These are phyloP conservation scores for Centrocercus urophasianus DNA, from an alignment of 2,113 vertebrate species.

Conservation along the genomic window DNA sequence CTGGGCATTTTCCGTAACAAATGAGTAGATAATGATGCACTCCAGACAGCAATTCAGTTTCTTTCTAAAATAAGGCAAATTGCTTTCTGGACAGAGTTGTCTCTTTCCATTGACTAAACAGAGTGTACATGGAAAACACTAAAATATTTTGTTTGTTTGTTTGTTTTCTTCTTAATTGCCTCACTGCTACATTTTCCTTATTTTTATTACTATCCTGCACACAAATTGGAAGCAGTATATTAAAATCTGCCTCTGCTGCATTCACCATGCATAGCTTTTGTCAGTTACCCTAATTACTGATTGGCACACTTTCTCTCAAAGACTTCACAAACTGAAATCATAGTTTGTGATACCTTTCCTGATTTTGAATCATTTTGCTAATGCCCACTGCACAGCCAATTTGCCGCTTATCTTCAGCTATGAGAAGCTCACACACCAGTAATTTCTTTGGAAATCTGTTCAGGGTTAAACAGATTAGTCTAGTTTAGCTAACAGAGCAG, in stretches of 20 bases:
- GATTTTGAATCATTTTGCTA: not conserved
- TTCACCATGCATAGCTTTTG: not conserved
- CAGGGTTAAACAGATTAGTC: not conserved
- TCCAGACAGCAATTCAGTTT: not conserved
- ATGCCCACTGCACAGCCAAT: not conserved
- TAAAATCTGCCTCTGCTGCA: not conserved
- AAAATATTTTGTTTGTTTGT: not conserved
- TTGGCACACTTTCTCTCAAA: not conserved
- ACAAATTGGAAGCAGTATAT: not conserved
- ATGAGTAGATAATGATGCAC: not conserved
- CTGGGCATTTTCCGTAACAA: not conserved
- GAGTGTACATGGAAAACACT: not conserved
- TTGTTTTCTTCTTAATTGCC: not conserved
- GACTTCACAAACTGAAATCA: not conserved
- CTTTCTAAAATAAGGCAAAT: not conserved
- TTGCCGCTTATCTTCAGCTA: not conserved
- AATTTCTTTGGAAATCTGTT: not conserved
- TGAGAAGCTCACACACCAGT: not conserved
- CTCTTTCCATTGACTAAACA: not conserved
- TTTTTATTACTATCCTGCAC: not conserved
- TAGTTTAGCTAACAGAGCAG: not conserved
- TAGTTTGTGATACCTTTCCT: not conserved
- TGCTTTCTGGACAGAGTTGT: not conserved
- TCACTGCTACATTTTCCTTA: not conserved
- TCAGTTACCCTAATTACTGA: conserved; percentile 18